A percentile compares a stretch with the other conserved stretches of the same genome.
Conservation (phyloP, 2,113 vertebrate genomes). For the Notarius lentiginosus region DNA sequence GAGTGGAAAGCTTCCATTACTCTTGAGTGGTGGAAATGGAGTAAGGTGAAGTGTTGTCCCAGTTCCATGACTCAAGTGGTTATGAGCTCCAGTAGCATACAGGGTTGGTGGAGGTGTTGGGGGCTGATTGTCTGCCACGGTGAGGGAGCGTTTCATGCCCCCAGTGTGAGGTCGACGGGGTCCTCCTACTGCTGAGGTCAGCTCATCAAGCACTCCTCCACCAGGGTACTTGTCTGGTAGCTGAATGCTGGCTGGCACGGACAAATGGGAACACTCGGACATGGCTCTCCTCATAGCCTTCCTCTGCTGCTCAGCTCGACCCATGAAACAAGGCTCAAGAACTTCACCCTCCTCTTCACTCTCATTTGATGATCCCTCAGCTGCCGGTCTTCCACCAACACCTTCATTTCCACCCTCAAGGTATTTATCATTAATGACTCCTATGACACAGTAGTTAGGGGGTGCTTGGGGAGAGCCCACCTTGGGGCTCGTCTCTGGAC, state of each 20-base stretch:
- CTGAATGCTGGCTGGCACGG: slow-evolving; percentile 83
- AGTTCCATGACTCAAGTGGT: slow-evolving; percentile 61
- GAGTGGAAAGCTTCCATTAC: slow-evolving; percentile 48
- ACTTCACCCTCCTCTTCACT: slow-evolving; percentile 64
- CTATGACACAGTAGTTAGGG: slow-evolving; percentile 67
- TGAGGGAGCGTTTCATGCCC: slow-evolving; percentile 82
- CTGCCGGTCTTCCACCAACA: slow-evolving; percentile 37
- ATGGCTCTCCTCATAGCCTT: slow-evolving; percentile 89
- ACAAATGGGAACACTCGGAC: slow-evolving; percentile 92
- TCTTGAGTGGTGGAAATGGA: slow-evolving; percentile 61
- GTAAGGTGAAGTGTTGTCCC: slow-evolving; percentile 58
- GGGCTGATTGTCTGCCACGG: slow-evolving; percentile 82
- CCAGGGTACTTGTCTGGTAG: slow-evolving; percentile 88
- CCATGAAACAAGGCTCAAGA: slow-evolving; percentile 66
- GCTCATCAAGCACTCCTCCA: slow-evolving; percentile 61
- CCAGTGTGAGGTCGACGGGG: slow-evolving; percentile 67
- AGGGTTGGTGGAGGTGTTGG: slow-evolving; percentile 61
- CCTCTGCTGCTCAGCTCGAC: slow-evolving; percentile 80
- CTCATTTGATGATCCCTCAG: slow-evolving; percentile 62
- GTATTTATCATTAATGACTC: slow-evolving; percentile 61
- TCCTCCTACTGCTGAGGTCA: slow-evolving; percentile 63
- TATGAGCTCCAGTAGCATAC: slow-evolving; percentile 59
- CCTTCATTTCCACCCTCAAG: slow-evolving; percentile 51
- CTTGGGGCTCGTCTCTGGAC: slow-evolving; percentile 53
- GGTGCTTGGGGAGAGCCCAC: slow-evolving; percentile 66